These are phyloP conservation scores for Theonella swinhoei DNA, from an alignment of 37 sponge, comb jelly and placozoan genomes.

Conservation along the genomic window DNA sequence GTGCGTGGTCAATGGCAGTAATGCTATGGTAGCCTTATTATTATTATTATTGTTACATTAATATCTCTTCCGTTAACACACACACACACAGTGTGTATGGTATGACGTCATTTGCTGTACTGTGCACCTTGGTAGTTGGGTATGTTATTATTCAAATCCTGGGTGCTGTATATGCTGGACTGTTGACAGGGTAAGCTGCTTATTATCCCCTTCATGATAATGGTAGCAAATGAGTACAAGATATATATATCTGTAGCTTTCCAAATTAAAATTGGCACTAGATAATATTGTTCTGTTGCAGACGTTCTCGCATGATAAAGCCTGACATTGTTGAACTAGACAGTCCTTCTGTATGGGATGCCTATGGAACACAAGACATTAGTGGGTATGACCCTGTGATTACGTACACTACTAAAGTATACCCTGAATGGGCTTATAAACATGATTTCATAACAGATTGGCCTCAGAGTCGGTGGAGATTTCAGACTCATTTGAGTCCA, in stretches of 20 bases:
- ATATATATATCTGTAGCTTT: neutral
- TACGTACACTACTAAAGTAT: neutral
- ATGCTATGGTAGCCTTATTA: too few relatives aligned
- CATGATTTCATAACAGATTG: too few relatives aligned
- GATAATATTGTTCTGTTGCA: neutral
- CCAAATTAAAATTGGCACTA: neutral
- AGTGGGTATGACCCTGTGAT: neutral
- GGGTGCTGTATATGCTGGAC: neutral
- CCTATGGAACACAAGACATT: neutral
- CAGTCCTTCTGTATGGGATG: neutral
- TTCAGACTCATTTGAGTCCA: neutral
- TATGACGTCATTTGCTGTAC: neutral
- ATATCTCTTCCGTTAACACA: neutral
- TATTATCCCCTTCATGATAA: too few relatives aligned
- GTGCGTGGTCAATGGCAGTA: too few relatives aligned
- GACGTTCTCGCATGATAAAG: neutral
- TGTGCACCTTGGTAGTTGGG: neutral
- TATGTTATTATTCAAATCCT: neutral
- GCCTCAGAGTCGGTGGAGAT: neutral
- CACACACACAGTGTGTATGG: neutral
- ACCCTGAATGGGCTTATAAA: neutral
- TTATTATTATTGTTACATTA: too few relatives aligned
- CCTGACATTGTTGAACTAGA: neutral
- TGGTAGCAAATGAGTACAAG: too few relatives aligned
- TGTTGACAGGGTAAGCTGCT: neutral